These are phyloP conservation scores for Abrostola tripartita DNA, from an alignment of 2,888 invertebrate species.

Conservation along the genomic window DNA sequence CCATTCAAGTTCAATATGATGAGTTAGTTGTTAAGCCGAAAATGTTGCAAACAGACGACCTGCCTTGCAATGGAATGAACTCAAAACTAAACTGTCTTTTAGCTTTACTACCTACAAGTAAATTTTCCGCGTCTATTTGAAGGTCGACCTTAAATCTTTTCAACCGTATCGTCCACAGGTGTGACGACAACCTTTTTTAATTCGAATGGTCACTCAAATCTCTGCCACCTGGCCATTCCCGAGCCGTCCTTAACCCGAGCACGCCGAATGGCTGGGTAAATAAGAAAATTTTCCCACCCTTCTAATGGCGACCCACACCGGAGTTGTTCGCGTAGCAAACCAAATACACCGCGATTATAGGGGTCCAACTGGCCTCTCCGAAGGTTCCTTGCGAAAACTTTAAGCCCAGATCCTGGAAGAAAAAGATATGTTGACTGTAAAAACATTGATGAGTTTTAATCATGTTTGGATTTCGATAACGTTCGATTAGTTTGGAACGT, in stretches of 20 bases:
- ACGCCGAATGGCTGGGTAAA: constrained; percentile 66
- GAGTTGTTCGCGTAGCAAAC: constrained; percentile 56
- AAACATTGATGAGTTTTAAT: constrained; percentile 13
- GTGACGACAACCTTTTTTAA: constrained; percentile 5
- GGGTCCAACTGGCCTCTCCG: constrained; percentile 54
- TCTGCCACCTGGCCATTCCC: constrained; percentile 16
- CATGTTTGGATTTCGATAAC: too few species aligned
- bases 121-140: not conserved
- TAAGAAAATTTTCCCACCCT: constrained; percentile 73
- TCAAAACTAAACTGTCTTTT: not conserved
- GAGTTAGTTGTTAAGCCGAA: too few species aligned
- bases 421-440: constrained; percentile 25
- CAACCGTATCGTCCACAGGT: not conserved
- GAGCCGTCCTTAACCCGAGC: constrained; percentile 50
- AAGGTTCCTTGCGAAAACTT: constrained; percentile 36
- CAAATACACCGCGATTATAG: constrained; percentile 66
- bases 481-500: too few species aligned
- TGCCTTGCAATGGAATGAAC: not conserved
- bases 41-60: too few species aligned
- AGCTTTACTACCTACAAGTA: not conserved
- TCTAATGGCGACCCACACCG: constrained; percentile 66
- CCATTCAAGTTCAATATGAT: too few species aligned
- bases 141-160: not conserved
- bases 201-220: constrained; percentile 1
- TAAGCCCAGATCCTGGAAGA: constrained; percentile 30